Evolutionary conservation across 2,888 invertebrate species (phyloP).

Genomic region (Sarcophaga rosellei): DNA sequence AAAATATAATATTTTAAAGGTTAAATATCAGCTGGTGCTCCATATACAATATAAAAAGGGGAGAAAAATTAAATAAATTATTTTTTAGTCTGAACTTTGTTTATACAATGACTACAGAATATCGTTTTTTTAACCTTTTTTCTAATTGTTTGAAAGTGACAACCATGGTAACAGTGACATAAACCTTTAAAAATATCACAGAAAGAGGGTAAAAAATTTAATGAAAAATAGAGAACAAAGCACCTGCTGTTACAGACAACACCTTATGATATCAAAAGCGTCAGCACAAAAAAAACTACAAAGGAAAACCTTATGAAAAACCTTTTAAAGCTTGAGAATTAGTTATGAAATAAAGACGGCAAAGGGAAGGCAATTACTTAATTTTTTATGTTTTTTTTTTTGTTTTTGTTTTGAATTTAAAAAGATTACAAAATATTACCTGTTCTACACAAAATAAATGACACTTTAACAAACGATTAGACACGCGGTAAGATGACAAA

Average conservation of each 20-base stretch:
- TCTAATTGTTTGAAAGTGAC: constrained; percentile 30
- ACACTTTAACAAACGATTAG: not conserved
- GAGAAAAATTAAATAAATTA: no score
- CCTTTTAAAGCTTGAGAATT: not conserved
- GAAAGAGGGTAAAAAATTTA: not conserved
- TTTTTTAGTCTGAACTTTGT: not conserved
- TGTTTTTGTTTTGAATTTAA: not conserved
- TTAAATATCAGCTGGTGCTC: no score
- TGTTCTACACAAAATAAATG: not conserved
- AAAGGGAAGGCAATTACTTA: not conserved
- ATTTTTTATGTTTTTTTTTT: not conserved
- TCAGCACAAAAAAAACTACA: not conserved
- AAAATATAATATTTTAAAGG: no score
- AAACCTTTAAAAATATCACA: constrained; percentile 15
- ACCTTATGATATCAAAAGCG: constrained; percentile 15
- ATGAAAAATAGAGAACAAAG: constrained; percentile 6
- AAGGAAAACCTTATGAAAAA: not conserved
- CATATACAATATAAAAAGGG: no score
- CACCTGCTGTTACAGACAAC: constrained; percentile 59
- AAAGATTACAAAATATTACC: not conserved
- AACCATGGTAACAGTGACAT: constrained; percentile 51
- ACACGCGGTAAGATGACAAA: not conserved
- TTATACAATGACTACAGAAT: not conserved
- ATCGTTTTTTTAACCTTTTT: not conserved
- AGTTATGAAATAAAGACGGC: not conserved